Evolutionary conservation across 2,797 vertebrate genomes (phyloP).

Genomic region (Hydrophis major): DNA sequence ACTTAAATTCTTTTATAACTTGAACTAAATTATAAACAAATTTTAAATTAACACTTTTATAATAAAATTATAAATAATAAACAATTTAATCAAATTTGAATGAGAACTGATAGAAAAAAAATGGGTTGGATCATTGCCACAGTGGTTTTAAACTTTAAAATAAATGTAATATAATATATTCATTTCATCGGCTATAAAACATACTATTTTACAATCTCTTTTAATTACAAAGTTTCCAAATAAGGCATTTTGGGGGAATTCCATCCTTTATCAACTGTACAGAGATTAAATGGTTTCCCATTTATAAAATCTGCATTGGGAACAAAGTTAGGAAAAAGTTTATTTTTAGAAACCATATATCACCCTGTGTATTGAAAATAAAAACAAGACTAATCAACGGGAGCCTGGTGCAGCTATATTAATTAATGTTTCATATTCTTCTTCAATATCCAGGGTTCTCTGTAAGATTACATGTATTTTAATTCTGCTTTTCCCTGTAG

Average conservation of each 20-base stretch:
- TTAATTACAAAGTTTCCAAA: background rate
- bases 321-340: background rate
- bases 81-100: background rate
- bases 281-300: background rate
- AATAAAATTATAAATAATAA: too few relatives aligned
- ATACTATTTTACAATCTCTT: background rate
- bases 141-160: background rate
- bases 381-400: background rate
- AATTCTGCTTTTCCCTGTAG: slow-evolving; percentile 36
- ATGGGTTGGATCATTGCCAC: background rate
- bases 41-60: background rate
- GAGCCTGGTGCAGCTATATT: background rate
- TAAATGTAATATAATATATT: background rate
- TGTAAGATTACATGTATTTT: slow-evolving; percentile 33
- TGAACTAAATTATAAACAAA: background rate
- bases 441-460: background rate
- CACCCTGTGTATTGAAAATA: background rate
- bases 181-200: background rate
- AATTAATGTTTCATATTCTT: background rate
- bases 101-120: background rate
- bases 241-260: background rate
- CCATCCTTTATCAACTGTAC: background rate
- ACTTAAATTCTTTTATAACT: background rate
- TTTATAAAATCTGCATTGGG: background rate
- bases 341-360: background rate